Conservation (phyloP, 2,797 vertebrate species). For the Peromyscus aztecus region DNA sequence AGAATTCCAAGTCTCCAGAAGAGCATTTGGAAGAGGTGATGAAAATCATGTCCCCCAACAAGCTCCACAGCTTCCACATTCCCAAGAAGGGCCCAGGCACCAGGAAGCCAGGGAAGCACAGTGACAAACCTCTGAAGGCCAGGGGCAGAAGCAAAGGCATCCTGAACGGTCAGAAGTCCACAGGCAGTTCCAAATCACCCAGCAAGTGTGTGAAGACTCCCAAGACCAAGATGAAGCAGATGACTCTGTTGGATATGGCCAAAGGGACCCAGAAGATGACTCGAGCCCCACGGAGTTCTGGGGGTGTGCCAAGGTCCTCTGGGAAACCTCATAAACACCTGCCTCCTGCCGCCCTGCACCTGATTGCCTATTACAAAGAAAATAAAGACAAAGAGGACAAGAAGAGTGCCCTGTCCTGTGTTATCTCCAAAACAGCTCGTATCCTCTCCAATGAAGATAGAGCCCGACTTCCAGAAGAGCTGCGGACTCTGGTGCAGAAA, state of each 20-base stretch:
- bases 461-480: constrained; percentile 94
- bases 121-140: constrained; percentile 89
- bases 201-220: constrained; percentile 93
- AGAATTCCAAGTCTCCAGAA: constrained; percentile 88
- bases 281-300: constrained; percentile 90
- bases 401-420: constrained; percentile 93
- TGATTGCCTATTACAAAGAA: constrained; percentile 97
- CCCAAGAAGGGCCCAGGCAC: constrained; percentile 85
- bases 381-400: constrained; percentile 97
- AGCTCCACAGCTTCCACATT: constrained; percentile 89
- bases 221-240: constrained; percentile 98
- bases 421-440: constrained; percentile 95
- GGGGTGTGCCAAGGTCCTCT: constrained; percentile 89
- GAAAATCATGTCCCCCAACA: constrained; percentile 89
- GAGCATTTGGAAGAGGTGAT: constrained; percentile 90
- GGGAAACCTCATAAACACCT: constrained; percentile 94
- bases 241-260: constrained; percentile 96
- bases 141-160: constrained; percentile 92
- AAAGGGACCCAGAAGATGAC: constrained; percentile 92
- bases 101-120: constrained; percentile 84
- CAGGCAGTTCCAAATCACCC: constrained; percentile 88
- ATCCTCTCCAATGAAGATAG: constrained; percentile 94
- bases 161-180: constrained; percentile 92
- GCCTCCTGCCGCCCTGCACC: constrained; percentile 95
- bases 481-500: constrained; percentile 94